phyloP scores from a whole-genome alignment of 1,140 invertebrate species.

The Oryctes rhinoceros region DNA sequence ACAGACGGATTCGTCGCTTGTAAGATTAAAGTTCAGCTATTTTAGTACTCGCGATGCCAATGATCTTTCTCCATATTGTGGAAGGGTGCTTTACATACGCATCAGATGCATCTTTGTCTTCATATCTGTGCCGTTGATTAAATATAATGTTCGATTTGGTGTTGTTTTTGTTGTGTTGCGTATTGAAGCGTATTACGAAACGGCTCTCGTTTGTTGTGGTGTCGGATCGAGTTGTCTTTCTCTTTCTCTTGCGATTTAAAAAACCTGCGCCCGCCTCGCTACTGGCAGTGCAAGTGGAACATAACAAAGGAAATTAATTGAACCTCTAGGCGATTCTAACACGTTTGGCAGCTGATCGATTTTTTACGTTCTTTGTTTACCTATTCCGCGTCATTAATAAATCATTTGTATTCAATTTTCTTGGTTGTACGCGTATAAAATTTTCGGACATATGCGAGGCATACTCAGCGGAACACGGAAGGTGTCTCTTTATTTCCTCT shows the following conservation, averaged over 20 bases:
- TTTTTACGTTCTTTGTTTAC: conserved; percentile 18
- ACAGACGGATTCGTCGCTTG: conserved; percentile 8
- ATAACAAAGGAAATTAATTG: conserved; percentile 11
- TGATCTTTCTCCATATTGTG: neutral
- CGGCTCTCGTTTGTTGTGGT: no score
- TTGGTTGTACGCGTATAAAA: neutral
- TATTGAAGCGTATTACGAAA: no score
- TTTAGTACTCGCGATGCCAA: conserved; percentile 1
- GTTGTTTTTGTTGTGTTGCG: no score
- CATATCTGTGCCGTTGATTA: no score
- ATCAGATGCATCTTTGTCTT: no score
- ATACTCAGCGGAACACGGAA: no score
- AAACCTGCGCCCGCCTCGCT: neutral
- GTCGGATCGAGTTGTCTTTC: no score
- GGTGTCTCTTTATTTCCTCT: neutral
- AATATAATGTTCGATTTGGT: no score
- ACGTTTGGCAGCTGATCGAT: conserved; percentile 13
- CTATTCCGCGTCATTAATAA: neutral
- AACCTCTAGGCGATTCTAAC: conserved; percentile 8
- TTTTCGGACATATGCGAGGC: neutral
- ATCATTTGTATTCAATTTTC: conserved; percentile 1
- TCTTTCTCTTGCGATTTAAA: neutral
- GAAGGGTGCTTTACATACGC: no score
- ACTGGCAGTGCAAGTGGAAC: neutral
- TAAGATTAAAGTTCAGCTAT: conserved; percentile 19